Base-by-base conservation (phyloP, 2,888 invertebrate genomes). In the Drosophila phalerata region DNA sequence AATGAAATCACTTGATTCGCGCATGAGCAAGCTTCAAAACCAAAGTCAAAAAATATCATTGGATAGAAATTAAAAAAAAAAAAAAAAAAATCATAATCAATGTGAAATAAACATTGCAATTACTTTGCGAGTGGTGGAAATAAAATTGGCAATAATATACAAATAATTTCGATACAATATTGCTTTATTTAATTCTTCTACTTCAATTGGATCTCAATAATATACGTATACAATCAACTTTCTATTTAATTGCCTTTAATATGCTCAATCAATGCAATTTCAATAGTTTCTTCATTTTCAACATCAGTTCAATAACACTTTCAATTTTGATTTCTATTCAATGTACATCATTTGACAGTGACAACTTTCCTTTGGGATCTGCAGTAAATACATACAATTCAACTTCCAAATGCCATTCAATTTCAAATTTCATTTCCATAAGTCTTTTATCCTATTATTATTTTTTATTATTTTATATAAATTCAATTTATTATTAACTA, bases 1-100 rank as follows among this genome's bases (percentile, higher is more conserved):
- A 74, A 72, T 75, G 47, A 67, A 78, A 79, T 79, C 67, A 63
- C 45, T 76, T 43, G 55, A 70, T 70, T 63, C 63, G 71, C 45
- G 42, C 81, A 80, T 77, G 63, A 79, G 45, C 73, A 22, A 49
- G 25, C 28, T 43, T 57, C 28, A 13, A 30, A 49, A 37, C 38
- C 49, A 58, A 53, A 67, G 34, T 6, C 38, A 60, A 71, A 60
- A 71, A 52, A 47, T 42, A 32, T 30, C 17, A 58, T 60, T 52
- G 28, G 17, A 17, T 53, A 57, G 40, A 55, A 47, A 62, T 62
- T 62, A 22, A 22, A 22, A 48, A 62, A 51, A 66, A 42, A 53
- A 40, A 77, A 15, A 45, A 61, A 48, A 67, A 48, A n/a, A n/a
- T n/a, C n/a, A n/a, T 55, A 37, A 48, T 49, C 19, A 19, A 67